A percentile compares a stretch with the other conserved stretches of the same genome.
Conservation (phyloP, 2,888 invertebrate species). For the Lypha dubia region DNA sequence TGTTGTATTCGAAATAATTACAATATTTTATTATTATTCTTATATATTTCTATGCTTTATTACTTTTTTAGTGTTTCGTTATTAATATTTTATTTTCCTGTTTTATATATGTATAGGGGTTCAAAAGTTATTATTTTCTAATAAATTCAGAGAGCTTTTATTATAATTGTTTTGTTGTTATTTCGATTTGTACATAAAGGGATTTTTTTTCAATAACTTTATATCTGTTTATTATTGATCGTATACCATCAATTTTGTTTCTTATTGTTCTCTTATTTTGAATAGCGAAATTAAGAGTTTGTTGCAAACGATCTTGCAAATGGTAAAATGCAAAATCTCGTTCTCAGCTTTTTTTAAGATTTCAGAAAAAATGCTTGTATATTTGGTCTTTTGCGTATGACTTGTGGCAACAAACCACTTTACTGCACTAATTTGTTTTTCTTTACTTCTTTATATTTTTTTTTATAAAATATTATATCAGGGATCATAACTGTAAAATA, state of each 20-base stretch:
- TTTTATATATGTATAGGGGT: constrained; percentile 3
- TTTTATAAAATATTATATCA: background rate
- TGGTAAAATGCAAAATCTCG: no score
- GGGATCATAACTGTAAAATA: background rate
- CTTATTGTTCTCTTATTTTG: constrained; percentile 11
- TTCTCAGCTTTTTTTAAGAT: no score
- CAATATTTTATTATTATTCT: constrained; percentile 25
- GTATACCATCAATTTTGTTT: constrained; percentile 64
- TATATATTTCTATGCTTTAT: constrained; percentile 16
- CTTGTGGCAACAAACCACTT: no score
- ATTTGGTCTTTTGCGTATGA: no score
- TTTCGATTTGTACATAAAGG: constrained; percentile 70
- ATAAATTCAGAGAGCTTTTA: constrained; percentile 68
- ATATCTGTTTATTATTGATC: constrained; percentile 66
- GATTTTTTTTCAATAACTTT: constrained; percentile 58
- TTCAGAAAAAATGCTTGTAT: no score
- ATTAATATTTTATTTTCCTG: constrained; percentile 49
- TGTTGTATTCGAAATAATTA: constrained; percentile 51
- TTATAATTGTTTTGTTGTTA: constrained; percentile 34
- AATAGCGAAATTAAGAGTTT: no score
- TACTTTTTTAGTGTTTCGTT: constrained; percentile 2
- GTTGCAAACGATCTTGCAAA: no score
- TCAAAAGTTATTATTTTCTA: constrained; percentile 67
- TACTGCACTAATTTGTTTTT: no score
- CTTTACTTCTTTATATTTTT: background rate